Evolutionary conservation across 1,140 invertebrate genomes (phyloP).

Genomic region (Temnothorax longispinosus): DNA sequence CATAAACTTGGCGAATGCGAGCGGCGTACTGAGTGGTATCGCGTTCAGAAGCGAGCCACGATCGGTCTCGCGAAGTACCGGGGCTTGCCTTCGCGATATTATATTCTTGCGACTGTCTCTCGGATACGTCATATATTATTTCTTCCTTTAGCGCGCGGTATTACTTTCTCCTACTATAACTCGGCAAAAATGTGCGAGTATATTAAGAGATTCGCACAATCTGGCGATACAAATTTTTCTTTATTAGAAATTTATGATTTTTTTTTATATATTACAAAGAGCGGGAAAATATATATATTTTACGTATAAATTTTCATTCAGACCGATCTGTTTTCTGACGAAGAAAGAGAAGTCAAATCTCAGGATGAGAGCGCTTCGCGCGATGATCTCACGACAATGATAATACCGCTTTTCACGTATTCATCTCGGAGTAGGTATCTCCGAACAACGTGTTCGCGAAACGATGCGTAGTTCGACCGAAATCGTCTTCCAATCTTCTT

Average conservation of each 20-base stretch:
- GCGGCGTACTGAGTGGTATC: neutral
- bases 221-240: neutral
- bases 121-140: neutral
- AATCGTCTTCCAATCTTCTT: conserved; percentile 42
- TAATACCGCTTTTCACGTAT: neutral
- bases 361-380: neutral
- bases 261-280: neutral
- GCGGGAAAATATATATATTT: too few species aligned
- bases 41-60: conserved; percentile 23
- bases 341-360: neutral
- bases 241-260: neutral
- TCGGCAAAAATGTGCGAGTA: neutral
- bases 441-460: neutral
- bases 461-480: neutral
- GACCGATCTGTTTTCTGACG: neutral
- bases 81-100: neutral
- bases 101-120: conserved; percentile 1
- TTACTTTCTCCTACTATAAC: too few species aligned
- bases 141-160: neutral
- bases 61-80: neutral
- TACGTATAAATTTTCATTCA: too few species aligned
- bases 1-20: conserved; percentile 32
- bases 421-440: neutral
- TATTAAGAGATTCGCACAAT: neutral
- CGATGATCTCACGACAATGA: neutral